Conservation (phyloP, 2,888 invertebrate genomes). For the Heliconius sara region DNA sequence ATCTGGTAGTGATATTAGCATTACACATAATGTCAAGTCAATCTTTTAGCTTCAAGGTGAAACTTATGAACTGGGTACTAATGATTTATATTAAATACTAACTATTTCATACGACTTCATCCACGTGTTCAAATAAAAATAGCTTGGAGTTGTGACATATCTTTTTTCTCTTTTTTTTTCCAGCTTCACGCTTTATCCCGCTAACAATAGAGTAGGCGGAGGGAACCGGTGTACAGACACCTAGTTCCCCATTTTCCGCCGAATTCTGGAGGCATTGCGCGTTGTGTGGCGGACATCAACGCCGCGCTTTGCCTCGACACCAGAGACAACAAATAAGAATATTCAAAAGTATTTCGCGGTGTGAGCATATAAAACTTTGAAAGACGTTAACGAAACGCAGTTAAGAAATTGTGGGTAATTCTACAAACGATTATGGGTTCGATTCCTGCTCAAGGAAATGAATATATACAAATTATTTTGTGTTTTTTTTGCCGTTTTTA, state of each 20-base stretch:
- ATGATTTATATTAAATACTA: background rate
- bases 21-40: constrained; percentile 12
- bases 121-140: background rate
- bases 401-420: too few species aligned
- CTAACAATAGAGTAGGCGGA: background rate
- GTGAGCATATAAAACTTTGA: too few species aligned
- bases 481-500: too few species aligned
- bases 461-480: too few species aligned
- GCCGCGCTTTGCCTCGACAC: background rate
- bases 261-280: background rate
- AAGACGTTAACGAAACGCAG: too few species aligned
- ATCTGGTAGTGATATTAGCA: constrained; percentile 4
- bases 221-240: background rate
- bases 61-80: background rate
- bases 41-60: constrained; percentile 8
- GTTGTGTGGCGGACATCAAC: background rate
- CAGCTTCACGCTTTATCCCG: background rate
- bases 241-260: background rate
- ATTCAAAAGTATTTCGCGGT: too few species aligned
- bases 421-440: too few species aligned
- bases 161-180: background rate
- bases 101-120: background rate
- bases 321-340: too few species aligned
- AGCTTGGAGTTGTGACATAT: background rate
- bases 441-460: too few species aligned